Conservation (phyloP, 2,888 invertebrate genomes). For the Hirtodrosophila duncani region DNA sequence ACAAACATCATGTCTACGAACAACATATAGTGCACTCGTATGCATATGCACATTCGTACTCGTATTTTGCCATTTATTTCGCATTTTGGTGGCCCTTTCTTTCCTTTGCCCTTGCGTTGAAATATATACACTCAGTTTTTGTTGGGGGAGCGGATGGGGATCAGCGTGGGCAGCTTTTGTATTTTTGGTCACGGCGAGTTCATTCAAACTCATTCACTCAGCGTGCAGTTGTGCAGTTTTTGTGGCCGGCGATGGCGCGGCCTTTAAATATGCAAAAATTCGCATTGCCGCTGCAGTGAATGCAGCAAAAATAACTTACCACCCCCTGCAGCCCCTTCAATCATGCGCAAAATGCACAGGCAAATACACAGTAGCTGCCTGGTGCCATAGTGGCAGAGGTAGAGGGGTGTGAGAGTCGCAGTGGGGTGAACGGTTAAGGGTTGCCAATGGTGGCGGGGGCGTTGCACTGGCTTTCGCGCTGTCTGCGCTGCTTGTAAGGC, state of each 20-base stretch:
- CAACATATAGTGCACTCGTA: slow-evolving; percentile 4
- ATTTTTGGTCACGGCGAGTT: slow-evolving; percentile 62
- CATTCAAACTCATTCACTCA: slow-evolving; percentile 74
- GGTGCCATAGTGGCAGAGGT: neutral
- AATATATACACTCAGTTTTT: slow-evolving; percentile 49
- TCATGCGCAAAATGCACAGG: slow-evolving; percentile 41
- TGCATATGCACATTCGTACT: slow-evolving; percentile 11
- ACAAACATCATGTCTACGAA: slow-evolving; percentile 9
- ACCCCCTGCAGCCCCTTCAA: slow-evolving; percentile 20
- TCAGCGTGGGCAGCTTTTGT: slow-evolving; percentile 28
- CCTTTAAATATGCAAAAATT: slow-evolving; percentile 71
- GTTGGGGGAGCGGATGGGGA: slow-evolving; percentile 28
- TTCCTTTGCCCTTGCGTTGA: slow-evolving; percentile 44
- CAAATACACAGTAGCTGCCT: slow-evolving; percentile 5
- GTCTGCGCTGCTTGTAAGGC: neutral
- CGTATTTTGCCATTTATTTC: slow-evolving; percentile 49
- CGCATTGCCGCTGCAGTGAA: slow-evolving; percentile 43
- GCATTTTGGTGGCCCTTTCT: slow-evolving; percentile 28
- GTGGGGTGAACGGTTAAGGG: neutral
- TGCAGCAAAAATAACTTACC: slow-evolving; percentile 43
- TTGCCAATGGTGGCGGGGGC: neutral
- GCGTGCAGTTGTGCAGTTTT: slow-evolving; percentile 42
- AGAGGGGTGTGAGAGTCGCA: slow-evolving; percentile 1
- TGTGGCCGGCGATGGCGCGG: slow-evolving; percentile 25
- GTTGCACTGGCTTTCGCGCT: slow-evolving; percentile 8